Evolutionary conservation across 2,797 vertebrate genomes (phyloP), one percentile per base, ranked within the genome.

Genomic region (Chaetophractus vellerosus): DNA sequence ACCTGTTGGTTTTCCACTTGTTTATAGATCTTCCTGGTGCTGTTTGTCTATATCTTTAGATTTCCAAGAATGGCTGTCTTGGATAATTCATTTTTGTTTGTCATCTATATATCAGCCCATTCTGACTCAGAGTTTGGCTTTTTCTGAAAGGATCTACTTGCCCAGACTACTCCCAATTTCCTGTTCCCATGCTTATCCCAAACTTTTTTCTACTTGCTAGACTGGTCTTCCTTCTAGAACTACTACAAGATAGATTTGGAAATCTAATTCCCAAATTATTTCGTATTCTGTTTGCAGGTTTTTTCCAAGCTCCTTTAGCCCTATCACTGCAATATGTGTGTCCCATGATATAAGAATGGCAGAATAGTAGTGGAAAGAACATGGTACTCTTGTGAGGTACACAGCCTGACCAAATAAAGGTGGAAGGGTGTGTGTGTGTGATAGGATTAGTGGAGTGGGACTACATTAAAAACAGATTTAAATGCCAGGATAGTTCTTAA

Each of bases 381-480:
- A 52, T 2, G 21, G 16, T 26, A 19, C 16, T 72, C 59, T 80
- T 19, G 26, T 31, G 45, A 59, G 45, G 24, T 14, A 6, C 38
- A 71, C 26, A 80, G 31, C 10, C 33, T 28, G 38, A n/a, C 28
- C 33, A 52, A 24, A 28, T 5, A 15, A 28, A 63, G 45, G n/a
- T 64, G 26, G 38, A 48, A 83, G 11, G 41, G 12, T 26, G 9
- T 18, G 14, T 18, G 14, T 63, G 10, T 55, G 21, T 48, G 71
- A 52, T 10, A 26, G 71, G 66, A 36, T 82, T 38, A n/a, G 11
- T 48, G 26, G n/a, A 21, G 19, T 28, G 10, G 38, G 64, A 33
- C 14, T 31, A 55, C 33, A 18, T 48, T 79, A 36, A 59, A 90
- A 80, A 31, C 74, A 79, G 41, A 69, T 92, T 74, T 63, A 79